A percentile compares a stretch with the other conserved stretches of the same genome.
phyloP scores from a whole-genome alignment of 2,888 invertebrate species.

The Pseudococcus longispinus region DNA sequence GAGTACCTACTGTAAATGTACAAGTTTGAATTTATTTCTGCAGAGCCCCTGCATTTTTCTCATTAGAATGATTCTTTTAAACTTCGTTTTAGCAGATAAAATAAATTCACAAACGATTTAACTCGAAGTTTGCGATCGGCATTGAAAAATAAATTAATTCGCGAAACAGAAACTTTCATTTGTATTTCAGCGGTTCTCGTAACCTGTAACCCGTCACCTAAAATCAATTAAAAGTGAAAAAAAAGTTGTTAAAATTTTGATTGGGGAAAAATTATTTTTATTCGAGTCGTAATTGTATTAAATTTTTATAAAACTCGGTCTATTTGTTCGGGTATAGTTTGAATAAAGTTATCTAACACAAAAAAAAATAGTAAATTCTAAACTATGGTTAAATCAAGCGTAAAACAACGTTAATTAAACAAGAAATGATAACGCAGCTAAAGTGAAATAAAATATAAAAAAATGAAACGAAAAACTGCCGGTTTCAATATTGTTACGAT shows the following conservation, averaged over 20 bases:
- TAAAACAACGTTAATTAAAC: background rate
- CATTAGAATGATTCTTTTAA: background rate
- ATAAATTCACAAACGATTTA: background rate
- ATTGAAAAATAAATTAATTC: constrained; percentile 5
- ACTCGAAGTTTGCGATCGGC: background rate
- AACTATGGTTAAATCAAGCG: background rate
- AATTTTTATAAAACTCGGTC: background rate
- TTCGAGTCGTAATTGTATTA: background rate
- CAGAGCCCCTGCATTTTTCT: background rate
- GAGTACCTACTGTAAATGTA: background rate
- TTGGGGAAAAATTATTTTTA: background rate
- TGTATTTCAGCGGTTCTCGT: background rate
- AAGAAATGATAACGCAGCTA: background rate
- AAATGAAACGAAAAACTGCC: background rate
- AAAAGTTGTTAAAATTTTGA: background rate
- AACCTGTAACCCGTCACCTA: background rate
- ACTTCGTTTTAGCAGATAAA: background rate
- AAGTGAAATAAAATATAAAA: background rate
- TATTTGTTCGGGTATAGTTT: background rate
- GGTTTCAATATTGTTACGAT: background rate
- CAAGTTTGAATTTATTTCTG: background rate
- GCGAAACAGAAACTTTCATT: background rate
- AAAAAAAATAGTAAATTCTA: background rate
- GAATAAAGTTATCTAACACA: background rate
- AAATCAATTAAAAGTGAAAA: constrained; percentile 6